phyloP scores from a whole-genome alignment of 1,140 invertebrate species.

The Drosophila gunungcola region DNA sequence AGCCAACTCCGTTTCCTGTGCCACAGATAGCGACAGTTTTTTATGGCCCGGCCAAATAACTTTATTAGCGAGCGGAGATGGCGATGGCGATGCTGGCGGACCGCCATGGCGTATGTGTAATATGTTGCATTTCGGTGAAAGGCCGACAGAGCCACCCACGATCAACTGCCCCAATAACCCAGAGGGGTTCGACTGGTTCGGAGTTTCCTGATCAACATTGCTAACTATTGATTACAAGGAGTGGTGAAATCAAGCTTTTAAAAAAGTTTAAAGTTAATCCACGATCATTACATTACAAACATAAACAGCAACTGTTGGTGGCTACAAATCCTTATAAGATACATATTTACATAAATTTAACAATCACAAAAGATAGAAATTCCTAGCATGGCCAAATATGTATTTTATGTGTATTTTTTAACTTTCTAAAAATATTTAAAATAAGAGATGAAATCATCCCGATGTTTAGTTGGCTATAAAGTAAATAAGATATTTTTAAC shows the following conservation, averaged over 20 bases:
- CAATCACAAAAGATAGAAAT: too few relatives aligned
- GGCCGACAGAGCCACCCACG: conserved; percentile 71
- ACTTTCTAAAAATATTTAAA: too few relatives aligned
- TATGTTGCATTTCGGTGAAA: conserved; percentile 64
- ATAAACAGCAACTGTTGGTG: too few relatives aligned
- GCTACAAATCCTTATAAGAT: too few relatives aligned
- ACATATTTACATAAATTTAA: too few relatives aligned
- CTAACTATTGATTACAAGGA: not conserved
- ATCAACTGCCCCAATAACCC: conserved; percentile 79
- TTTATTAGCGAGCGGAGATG: conserved; percentile 70
- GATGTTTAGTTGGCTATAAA: too few relatives aligned
- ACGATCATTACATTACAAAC: too few relatives aligned
- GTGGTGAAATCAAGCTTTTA: conserved; percentile 1
- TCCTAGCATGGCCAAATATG: too few relatives aligned
- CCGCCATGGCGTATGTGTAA: conserved; percentile 47
- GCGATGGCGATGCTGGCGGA: conserved; percentile 26
- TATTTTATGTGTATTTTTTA: too few relatives aligned
- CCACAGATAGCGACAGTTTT: conserved; percentile 77
- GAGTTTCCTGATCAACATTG: conserved; percentile 33
- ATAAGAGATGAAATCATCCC: too few relatives aligned
- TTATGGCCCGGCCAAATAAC: conserved; percentile 71
- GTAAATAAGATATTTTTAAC: too few relatives aligned
- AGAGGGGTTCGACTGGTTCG: conserved; percentile 47
- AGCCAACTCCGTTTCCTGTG: conserved; percentile 66
- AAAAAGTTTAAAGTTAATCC: too few relatives aligned